Base-by-base conservation (phyloP, 2,888 invertebrate species). In the Oligia latruncula region DNA sequence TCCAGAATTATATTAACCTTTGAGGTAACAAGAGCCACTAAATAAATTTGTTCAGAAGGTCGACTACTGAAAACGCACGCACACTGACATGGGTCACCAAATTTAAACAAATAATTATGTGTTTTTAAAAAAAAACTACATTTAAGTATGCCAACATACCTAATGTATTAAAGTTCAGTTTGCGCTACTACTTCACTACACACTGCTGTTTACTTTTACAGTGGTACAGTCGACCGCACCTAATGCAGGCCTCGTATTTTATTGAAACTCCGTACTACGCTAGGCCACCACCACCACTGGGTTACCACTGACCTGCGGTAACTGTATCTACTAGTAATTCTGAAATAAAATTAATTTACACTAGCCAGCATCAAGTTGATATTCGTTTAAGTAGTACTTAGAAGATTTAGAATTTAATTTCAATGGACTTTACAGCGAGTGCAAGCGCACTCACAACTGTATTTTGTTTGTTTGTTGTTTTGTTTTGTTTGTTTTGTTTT, bases 1-100 rank as follows among this genome's bases (percentile, higher is more conserved):
- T 64, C 67, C 64, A 62, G 78, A 68, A 86, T 86, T 65, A 82
- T 71, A 77, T 77, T 82, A 86, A 74, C 74, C 46, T 77, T 80
- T 71, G 65, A 72, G 55, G 65, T 83, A 85, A 75, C 29, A 55
- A 65, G 40, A 11, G 40, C 0, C 49, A 66, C 20, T 43, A 40
- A 60, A 35, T 15, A 52, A 20, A 35, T 49, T 8, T 0, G 8
- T n/a, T 15, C 29, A 66, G 49, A 74, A 74, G 35, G 23, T 82
- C 8, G 52, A 43, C 5, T 1, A 35, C 0, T 2, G 2, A 62
- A 49, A 29, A 64, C 2, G 17, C 23, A 75, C 17, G 15, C 15
- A n/a, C 8, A 17, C 13, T 15, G n/a, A 23, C 1, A 35, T 17
- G 9, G 2, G 17, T 23, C 35, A 23, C 23, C 4, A 6, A 20